Conservation (phyloP, 2,888 invertebrate genomes). For the Opisthograptis luteolata region DNA sequence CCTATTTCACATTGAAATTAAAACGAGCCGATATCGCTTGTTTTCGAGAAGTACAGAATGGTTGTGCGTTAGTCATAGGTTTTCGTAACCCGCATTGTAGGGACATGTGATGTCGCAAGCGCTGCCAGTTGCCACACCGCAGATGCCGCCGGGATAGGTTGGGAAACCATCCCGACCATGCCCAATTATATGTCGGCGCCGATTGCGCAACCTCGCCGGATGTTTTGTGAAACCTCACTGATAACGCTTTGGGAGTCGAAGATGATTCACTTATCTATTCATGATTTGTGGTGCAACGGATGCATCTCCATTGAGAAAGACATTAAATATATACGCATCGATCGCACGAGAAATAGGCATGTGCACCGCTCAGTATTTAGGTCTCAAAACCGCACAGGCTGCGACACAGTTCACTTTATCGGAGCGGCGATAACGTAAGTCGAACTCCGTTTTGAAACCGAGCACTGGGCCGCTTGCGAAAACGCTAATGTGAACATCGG, state of each 20-base stretch:
- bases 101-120: conserved; percentile 80
- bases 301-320: conserved; percentile 19
- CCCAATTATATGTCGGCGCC: conserved; percentile 75
- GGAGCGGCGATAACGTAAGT: conserved; percentile 80
- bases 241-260: conserved; percentile 50
- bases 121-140: conserved; percentile 71
- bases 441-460: conserved; percentile 80
- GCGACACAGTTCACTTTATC: conserved; percentile 78
- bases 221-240: conserved; percentile 65
- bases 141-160: conserved; percentile 81
- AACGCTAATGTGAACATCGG: conserved; percentile 84
- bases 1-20: conserved; percentile 40
- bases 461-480: conserved; percentile 83
- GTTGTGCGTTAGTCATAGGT: conserved; percentile 74
- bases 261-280: conserved; percentile 18
- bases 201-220: conserved; percentile 67
- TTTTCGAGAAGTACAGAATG: conserved; percentile 57
- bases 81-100: conserved; percentile 82
- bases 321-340: not conserved
- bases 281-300: conserved; percentile 21
- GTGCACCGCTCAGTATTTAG: conserved; percentile 62
- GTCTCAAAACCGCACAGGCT: conserved; percentile 74
- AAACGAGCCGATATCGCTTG: conserved; percentile 44
- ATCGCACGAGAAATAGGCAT: conserved; percentile 30
- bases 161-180: conserved; percentile 81